These are phyloP conservation scores for Temnothorax nylanderi DNA, from an alignment of 1,140 invertebrate genomes.

Conservation along the genomic window DNA sequence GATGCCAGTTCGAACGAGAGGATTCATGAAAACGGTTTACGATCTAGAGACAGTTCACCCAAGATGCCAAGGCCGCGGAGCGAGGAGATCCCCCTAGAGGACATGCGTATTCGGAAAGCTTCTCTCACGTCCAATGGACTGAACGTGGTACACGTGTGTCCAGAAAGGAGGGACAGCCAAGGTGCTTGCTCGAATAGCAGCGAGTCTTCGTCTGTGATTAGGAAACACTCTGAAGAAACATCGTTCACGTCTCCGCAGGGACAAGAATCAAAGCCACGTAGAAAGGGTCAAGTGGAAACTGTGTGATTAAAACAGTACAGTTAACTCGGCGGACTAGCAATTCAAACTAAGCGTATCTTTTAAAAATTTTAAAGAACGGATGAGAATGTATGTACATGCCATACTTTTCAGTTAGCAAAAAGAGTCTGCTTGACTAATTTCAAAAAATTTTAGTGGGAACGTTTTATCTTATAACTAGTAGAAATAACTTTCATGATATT, in stretches of 20 bases:
- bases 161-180: slow-evolving; percentile 66
- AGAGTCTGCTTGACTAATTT: slow-evolving; percentile 21
- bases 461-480: slow-evolving; percentile 43
- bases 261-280: slow-evolving; percentile 82
- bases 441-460: slow-evolving; percentile 37
- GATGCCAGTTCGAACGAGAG: slow-evolving; percentile 80
- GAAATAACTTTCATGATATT: slow-evolving; percentile 33
- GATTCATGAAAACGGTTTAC: slow-evolving; percentile 78
- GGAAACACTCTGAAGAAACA: slow-evolving; percentile 88
- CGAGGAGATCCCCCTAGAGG: slow-evolving; percentile 94
- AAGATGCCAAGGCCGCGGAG: slow-evolving; percentile 90
- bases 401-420: slow-evolving; percentile 33
- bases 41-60: slow-evolving; percentile 90
- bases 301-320: slow-evolving; percentile 84
- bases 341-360: slow-evolving; percentile 11
- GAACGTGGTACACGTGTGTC: slow-evolving; percentile 50
- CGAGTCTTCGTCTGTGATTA: slow-evolving; percentile 65
- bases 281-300: slow-evolving; percentile 89
- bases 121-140: slow-evolving; percentile 77
- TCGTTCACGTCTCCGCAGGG: slow-evolving; percentile 89
- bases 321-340: background rate
- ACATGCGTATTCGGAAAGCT: slow-evolving; percentile 87
- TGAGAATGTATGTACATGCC: slow-evolving; percentile 20
- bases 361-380: background rate
- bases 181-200: slow-evolving; percentile 74